Base-by-base conservation (phyloP, 2,888 invertebrate species). In the Enchytraeus crypticus region DNA sequence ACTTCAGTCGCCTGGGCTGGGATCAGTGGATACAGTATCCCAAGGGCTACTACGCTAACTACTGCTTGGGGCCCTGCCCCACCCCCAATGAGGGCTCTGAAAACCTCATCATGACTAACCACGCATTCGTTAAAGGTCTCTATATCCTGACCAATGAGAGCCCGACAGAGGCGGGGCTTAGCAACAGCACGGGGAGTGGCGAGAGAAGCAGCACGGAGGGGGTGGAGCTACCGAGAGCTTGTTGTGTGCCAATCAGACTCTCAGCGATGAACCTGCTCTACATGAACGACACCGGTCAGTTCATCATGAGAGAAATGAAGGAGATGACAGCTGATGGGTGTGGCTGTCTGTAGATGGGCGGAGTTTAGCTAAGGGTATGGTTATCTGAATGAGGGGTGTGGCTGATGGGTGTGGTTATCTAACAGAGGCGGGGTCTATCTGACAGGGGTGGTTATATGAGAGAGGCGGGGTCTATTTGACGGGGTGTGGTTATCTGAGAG, bases 251-350 rank as follows among this genome's bases (percentile, higher is more conserved):
- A n/a, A 47, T 47, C 21, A 29, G 57, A 11, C 47, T 57, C 30
- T 47, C 47, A 23, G 21, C 57, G 23, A 57, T 57, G 21, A 57
- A 57, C 57, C 11, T 57, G 18, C 57, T 57, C 30, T 57, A 47
- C 32, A 21, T 33, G 32, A 57, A 47, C 5, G 57, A 57, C n/a
- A 30, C 33, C n/a, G 23, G 30, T 4, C 26, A 30, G n/a, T 47
- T 45, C 30, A 47, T 57, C n/a, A 32, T 57, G 29, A 4, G 57
- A 47, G 46, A 29, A n/a, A 47, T 57, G 57, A 47, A 14, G 18
- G 57, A 57, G 47, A 57, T 57, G 57, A 47, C 47, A 11, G 57
- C 57, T 47, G 57, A 57, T 27, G 32, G 34, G 32, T 57, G 49
- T 21, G 57, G 49, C 21, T 57, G 57, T 29, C 46, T 57, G n/a